These are phyloP conservation scores for Allophyes oxyacanthae DNA, from an alignment of 2,888 invertebrate species.

Conservation along the genomic window DNA sequence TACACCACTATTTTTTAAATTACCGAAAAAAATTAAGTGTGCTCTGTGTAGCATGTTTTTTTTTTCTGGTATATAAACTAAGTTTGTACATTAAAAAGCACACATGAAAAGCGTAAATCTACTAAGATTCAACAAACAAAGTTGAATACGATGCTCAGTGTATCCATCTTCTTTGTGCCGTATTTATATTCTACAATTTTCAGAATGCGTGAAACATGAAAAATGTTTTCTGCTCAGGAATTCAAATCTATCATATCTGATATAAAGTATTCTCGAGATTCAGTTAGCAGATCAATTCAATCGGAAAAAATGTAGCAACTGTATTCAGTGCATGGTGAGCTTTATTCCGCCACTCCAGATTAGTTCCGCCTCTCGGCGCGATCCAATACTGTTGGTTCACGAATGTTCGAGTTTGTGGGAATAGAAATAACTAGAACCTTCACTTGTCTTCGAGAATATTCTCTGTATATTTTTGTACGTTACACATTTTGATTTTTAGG, in stretches of 20 bases:
- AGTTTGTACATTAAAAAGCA: no score
- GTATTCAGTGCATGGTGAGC: constrained; percentile 40
- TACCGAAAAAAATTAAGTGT: no score
- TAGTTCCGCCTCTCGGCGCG: constrained; percentile 50
- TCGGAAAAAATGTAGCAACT: constrained; percentile 46
- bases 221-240: constrained; percentile 29
- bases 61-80: no score
- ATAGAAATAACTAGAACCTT: constrained; percentile 48
- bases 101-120: no score
- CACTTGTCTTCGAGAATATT: constrained; percentile 42
- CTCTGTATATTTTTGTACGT: constrained; percentile 22
- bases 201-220: neutral
- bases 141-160: no score
- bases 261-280: constrained; percentile 39
- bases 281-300: constrained; percentile 47
- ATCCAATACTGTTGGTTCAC: constrained; percentile 42
- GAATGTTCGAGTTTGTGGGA: constrained; percentile 43
- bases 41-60: no score
- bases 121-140: no score
- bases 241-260: constrained; percentile 50
- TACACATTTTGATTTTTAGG: constrained; percentile 14
- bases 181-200: no score
- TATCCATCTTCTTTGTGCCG: no score
- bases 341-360: constrained; percentile 49
- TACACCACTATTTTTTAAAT: no score